Percentiles rank a stretch among this genome's conserved stretches.
Evolutionary conservation across 2,113 vertebrate species (phyloP).

Genomic region (Muntiacus muntjak): DNA sequence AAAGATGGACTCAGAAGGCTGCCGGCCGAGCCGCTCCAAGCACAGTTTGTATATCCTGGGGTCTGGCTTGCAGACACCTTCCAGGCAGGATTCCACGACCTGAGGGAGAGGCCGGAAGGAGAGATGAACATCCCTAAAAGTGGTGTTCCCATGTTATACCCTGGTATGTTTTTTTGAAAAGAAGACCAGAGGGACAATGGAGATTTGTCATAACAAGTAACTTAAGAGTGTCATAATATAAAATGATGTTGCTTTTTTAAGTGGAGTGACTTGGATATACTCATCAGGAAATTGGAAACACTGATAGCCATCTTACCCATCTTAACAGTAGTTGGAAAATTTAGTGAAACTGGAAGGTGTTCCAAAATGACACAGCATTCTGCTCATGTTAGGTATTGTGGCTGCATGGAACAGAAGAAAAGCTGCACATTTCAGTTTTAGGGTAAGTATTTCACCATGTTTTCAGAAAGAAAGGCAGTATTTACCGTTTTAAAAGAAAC

Average conservation of each 20-base stretch:
- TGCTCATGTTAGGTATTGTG: neutral
- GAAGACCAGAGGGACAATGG: neutral
- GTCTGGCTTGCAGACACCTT: slow-evolving; percentile 81
- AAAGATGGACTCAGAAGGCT: slow-evolving; percentile 82
- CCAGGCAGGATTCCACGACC: slow-evolving; percentile 83
- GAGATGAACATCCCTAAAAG: neutral
- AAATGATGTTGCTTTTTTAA: neutral
- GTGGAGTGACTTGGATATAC: neutral
- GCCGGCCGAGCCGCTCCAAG: slow-evolving; percentile 77
- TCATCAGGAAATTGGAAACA: neutral
- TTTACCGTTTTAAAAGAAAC: neutral
- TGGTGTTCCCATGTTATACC: neutral
- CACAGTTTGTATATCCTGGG: slow-evolving; percentile 82
- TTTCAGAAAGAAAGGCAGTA: neutral
- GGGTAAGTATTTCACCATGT: neutral
- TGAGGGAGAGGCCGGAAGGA: slow-evolving; percentile 47
- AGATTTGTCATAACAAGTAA: neutral
- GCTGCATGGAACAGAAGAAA: neutral
- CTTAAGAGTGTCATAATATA: neutral
- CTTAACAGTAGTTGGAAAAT: neutral
- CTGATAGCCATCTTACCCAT: neutral
- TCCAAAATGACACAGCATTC: neutral
- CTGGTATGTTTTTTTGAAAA: neutral
- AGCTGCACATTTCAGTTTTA: neutral
- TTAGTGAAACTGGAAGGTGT: neutral